Evolutionary conservation across 1,140 invertebrate species (phyloP), one percentile per base, ranked within the genome.

Genomic region (Sinella curviseta): DNA sequence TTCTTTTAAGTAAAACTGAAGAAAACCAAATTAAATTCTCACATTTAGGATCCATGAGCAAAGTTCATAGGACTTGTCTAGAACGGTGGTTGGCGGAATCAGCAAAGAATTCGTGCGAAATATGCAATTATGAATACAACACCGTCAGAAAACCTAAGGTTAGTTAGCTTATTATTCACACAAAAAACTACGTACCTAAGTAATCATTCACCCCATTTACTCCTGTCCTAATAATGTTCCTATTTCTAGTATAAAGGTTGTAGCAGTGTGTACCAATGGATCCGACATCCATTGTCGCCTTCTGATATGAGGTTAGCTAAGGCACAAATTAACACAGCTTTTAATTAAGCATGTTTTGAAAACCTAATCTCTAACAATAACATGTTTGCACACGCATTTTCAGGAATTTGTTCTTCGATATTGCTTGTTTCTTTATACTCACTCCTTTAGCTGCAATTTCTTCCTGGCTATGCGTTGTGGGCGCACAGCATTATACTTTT

Each of bases 21-120:
- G 8, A 48, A 48, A 48, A 48, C 39, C 8, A 55, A 67, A 54
- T 31, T 24, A 8, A 48, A 54, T 28, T 54, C 30, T n/a, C 17
- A 24, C 1, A 76, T 30, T 77, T 36, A 57, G 92, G 92, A 0
- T 90, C 91, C 0, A 90, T 93, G 67, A 91, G 90, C 17, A 85
- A 90, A 76, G 89, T 93, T 2, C 92, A 93, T 84, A 86, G 89
- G 0, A 89, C 88, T 80, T 93, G 92, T 81, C 86, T 93, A 35
- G 92, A 93, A 84, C 87, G 89, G 77, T 93, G 92, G 92, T 83
- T 93, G 17, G 90, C 89, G 0, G 89, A 91, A 83, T 90, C 90
- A 1, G 90, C 89, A 2, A 89, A 90, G 81, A 87, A 87, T 0
- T 87, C 87, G 77, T 91, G 90, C 83, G 90, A 91, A 84, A 84